Evolutionary conservation across 2,888 invertebrate genomes (phyloP).

Genomic region (Thalpophila matura): DNA sequence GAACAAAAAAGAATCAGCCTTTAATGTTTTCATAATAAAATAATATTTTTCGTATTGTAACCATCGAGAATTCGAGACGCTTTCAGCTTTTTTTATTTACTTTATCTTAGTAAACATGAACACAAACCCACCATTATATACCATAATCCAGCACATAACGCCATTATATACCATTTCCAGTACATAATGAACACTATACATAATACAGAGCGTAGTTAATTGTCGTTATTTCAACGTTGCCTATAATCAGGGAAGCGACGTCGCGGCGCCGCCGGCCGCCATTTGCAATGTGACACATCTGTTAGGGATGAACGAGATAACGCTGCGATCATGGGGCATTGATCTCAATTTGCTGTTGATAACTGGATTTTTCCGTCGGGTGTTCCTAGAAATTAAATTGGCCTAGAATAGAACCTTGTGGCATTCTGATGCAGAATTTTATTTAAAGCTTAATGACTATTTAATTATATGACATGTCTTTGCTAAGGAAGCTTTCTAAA

Average conservation of each 20-base stretch:
- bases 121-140: background rate
- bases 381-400: constrained; percentile 15
- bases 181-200: constrained; percentile 43
- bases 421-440: constrained; percentile 6
- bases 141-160: background rate
- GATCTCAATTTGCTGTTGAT: constrained; percentile 61
- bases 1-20: no score
- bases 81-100: background rate
- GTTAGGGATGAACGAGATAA: constrained; percentile 60
- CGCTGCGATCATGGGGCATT: constrained; percentile 58
- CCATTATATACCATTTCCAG: constrained; percentile 20
- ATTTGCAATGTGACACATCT: constrained; percentile 62
- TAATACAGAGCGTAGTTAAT: constrained; percentile 58
- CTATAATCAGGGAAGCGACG: constrained; percentile 72
- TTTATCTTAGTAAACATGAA: background rate
- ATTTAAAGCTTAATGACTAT: no score
- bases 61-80: background rate
- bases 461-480: background rate
- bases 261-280: constrained; percentile 66
- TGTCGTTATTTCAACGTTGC: constrained; percentile 59
- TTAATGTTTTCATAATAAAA: no score
- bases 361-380: constrained; percentile 55
- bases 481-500: background rate
- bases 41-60: no score
- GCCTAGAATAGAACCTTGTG: constrained; percentile 21